Conservation (phyloP, 1,140 invertebrate genomes). For the Danaus plexippus region DNA sequence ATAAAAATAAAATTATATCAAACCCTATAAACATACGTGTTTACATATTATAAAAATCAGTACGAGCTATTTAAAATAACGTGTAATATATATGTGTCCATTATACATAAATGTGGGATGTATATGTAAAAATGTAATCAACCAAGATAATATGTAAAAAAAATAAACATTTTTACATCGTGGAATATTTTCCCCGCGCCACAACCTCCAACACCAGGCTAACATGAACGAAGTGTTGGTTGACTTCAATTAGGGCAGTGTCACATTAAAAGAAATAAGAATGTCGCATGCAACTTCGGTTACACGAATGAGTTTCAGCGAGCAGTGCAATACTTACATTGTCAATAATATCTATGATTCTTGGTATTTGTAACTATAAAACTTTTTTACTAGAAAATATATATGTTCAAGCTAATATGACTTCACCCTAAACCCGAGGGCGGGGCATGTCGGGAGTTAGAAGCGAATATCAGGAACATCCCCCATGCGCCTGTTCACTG, state of each 20-base stretch:
- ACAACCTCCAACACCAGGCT: constrained; percentile 34
- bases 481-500: constrained; percentile 18
- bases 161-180: constrained; percentile 17
- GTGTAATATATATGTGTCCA: not conserved
- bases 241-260: constrained; percentile 4
- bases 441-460: constrained; percentile 15
- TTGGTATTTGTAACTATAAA: not conserved
- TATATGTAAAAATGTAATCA: too few relatives aligned
- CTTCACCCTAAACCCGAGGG: not conserved
- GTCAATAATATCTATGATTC: not conserved
- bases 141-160: not conserved
- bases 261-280: constrained; percentile 6
- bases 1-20: too few relatives aligned
- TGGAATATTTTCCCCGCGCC: constrained; percentile 45
- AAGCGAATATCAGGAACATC: constrained; percentile 18
- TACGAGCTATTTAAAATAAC: not conserved
- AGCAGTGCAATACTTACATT: not conserved
- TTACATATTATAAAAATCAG: not conserved
- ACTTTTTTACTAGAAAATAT: not conserved
- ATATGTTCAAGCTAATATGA: not conserved
- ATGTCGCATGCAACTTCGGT: not conserved
- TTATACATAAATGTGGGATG: not conserved
- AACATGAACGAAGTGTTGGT: constrained; percentile 17
- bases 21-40: too few relatives aligned
- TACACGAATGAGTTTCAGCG: not conserved